Percentiles rank a stretch among this genome's conserved stretches.
These are phyloP conservation scores for Sphyrna mokarran DNA, from an alignment of 2,113 vertebrate species.

Conservation along the genomic window DNA sequence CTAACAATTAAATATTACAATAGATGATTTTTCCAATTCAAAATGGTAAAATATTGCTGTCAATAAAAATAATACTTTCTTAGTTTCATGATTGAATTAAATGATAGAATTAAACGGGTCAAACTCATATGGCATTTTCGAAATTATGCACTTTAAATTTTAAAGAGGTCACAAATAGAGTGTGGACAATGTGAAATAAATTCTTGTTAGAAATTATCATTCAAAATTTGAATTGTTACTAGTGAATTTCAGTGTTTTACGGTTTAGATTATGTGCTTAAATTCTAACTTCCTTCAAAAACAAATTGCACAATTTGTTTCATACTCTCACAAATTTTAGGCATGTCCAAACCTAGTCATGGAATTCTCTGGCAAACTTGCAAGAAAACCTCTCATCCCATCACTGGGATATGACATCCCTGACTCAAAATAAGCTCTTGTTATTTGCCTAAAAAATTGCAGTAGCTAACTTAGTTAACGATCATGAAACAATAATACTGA, in stretches of 20 bases:
- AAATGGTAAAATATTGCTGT: not conserved
- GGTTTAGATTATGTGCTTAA: not conserved
- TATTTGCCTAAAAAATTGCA: conserved; percentile 58
- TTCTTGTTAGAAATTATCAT: conserved; percentile 28
- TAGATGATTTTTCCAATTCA: not conserved
- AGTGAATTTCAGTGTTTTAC: not conserved
- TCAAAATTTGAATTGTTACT: not conserved
- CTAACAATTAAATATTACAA: not conserved
- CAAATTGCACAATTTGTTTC: not conserved
- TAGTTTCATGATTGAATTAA: not conserved
- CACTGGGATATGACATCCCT: conserved; percentile 59
- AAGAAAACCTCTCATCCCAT: conserved; percentile 60
- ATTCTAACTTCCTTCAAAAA: not conserved
- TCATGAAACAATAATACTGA: conserved; percentile 47
- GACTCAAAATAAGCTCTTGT: conserved; percentile 57
- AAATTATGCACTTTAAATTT: not conserved
- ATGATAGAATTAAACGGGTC: not conserved
- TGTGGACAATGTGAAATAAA: not conserved
- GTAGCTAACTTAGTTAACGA: conserved; percentile 41
- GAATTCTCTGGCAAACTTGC: conserved; percentile 58
- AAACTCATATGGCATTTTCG: not conserved
- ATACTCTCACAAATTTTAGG: conserved; percentile 36
- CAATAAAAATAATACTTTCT: conserved; percentile 2
- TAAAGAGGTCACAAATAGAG: not conserved
- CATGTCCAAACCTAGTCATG: conserved; percentile 53